Conservation (phyloP, 1,140 invertebrate genomes). For the Tribolium madens region DNA sequence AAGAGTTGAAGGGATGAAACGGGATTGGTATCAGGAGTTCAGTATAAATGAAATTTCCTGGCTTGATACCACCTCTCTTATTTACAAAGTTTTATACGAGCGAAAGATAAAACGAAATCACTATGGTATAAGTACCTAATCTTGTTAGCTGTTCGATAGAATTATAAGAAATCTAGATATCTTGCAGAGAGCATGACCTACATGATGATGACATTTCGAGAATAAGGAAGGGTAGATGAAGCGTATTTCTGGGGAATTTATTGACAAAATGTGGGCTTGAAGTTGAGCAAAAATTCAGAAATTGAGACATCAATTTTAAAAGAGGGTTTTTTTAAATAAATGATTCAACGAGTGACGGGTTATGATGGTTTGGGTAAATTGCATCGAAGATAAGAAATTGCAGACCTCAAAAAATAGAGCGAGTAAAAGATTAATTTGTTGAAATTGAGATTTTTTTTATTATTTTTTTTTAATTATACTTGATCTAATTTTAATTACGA, state of each 20-base stretch:
- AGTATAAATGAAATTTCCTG: conserved; percentile 2
- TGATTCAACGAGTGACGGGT: not conserved
- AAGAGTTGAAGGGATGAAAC: not conserved
- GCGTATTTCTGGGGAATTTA: conserved; percentile 12
- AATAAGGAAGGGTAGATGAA: conserved; percentile 5
- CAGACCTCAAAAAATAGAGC: not conserved
- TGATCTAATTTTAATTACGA: no score
- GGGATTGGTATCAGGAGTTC: not conserved
- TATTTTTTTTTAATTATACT: no score
- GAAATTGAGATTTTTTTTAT: no score
- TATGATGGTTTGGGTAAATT: not conserved
- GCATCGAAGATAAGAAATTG: not conserved
- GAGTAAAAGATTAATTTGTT: not conserved
- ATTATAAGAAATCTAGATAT: conserved; percentile 30
- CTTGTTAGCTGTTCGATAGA: conserved; percentile 23
- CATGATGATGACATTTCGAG: conserved; percentile 22
- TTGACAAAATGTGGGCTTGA: conserved; percentile 10
- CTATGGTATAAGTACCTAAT: conserved; percentile 19
- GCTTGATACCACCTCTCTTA: conserved; percentile 21
- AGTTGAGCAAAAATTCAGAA: conserved; percentile 11
- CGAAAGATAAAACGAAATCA: conserved; percentile 23
- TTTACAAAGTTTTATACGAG: conserved; percentile 30
- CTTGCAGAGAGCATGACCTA: conserved; percentile 1
- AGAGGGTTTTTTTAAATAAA: not conserved
- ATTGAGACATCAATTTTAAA: conserved; percentile 24